Conservation (phyloP, 2,113 vertebrate species). For the Plectropomus leopardus region DNA sequence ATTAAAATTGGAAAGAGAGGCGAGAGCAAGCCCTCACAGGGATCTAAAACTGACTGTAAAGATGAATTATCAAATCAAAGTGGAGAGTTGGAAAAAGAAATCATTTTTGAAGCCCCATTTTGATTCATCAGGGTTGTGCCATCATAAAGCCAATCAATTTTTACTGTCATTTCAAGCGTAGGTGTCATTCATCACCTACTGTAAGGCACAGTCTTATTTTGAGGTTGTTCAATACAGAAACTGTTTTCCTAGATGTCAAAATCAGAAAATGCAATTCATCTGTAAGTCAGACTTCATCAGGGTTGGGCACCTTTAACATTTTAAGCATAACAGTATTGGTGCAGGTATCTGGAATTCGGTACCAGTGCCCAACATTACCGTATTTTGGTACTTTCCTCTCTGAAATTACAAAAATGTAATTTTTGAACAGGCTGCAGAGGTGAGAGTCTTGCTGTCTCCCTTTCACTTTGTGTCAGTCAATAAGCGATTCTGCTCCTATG, state of each 20-base stretch:
- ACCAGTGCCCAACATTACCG: too few relatives aligned
- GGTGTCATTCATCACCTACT: slow-evolving; percentile 28
- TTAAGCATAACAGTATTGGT: too few relatives aligned
- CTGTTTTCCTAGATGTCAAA: not conserved
- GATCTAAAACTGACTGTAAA: slow-evolving; percentile 43
- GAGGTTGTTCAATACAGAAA: not conserved
- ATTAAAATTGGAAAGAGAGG: slow-evolving; percentile 54
- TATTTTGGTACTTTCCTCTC: too few relatives aligned
- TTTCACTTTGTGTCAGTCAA: too few relatives aligned
- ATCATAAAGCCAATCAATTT: slow-evolving; percentile 31
- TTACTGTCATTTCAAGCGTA: slow-evolving; percentile 20
- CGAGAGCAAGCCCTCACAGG: slow-evolving; percentile 14
- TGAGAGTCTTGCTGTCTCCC: too few relatives aligned
- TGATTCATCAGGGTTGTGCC: slow-evolving; percentile 39
- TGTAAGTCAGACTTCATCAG: slow-evolving; percentile 1
- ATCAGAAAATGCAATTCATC: not conserved
- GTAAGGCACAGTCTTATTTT: slow-evolving; percentile 15
- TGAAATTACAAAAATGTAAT: too few relatives aligned
- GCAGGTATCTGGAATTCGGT: too few relatives aligned
- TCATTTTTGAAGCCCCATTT: slow-evolving; percentile 27
- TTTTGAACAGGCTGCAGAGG: too few relatives aligned
- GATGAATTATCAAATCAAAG: slow-evolving; percentile 64
- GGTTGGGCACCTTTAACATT: too few relatives aligned
- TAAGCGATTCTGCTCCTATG: too few relatives aligned
- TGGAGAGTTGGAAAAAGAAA: not conserved